Evolutionary conservation across 1,140 invertebrate species (phyloP).

Genomic region (Micrasema longulum): DNA sequence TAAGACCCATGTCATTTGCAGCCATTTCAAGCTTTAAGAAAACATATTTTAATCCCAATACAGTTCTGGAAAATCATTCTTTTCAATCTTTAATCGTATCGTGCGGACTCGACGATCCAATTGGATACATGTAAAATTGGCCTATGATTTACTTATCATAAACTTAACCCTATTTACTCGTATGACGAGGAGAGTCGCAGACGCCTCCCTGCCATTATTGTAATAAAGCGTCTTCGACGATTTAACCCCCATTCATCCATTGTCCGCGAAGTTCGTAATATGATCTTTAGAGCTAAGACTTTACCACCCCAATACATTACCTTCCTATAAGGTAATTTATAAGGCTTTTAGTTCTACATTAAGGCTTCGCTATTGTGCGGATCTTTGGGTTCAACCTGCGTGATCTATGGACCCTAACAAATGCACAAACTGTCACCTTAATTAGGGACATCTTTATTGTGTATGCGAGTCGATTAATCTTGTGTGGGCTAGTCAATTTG

Average conservation of each 20-base stretch:
- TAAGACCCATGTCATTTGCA: too few relatives aligned
- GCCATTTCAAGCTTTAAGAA: too few relatives aligned
- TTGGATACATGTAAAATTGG: too few relatives aligned
- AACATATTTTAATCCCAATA: too few relatives aligned
- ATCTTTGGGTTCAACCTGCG: constrained; percentile 1
- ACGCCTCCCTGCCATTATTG: too few relatives aligned
- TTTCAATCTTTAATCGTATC: too few relatives aligned
- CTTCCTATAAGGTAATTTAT: background rate
- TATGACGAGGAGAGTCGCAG: too few relatives aligned
- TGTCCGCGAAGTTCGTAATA: constrained; percentile 18
- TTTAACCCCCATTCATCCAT: constrained; percentile 26
- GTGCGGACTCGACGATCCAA: too few relatives aligned
- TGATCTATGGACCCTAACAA: constrained; percentile 29
- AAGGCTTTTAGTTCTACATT: constrained; percentile 32
- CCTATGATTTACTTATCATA: too few relatives aligned
- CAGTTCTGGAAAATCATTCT: too few relatives aligned
- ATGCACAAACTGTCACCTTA: constrained; percentile 36
- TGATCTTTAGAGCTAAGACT: constrained; percentile 11
- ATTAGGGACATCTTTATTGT: constrained; percentile 34
- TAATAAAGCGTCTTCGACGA: constrained; percentile 24
- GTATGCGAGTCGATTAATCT: constrained; percentile 29
- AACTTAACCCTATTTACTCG: too few relatives aligned
- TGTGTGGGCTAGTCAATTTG: constrained; percentile 7
- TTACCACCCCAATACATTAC: constrained; percentile 19
- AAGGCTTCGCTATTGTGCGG: constrained; percentile 24